Conservation (phyloP, 2,797 vertebrate genomes). For the Falco novaeseelandiae region DNA sequence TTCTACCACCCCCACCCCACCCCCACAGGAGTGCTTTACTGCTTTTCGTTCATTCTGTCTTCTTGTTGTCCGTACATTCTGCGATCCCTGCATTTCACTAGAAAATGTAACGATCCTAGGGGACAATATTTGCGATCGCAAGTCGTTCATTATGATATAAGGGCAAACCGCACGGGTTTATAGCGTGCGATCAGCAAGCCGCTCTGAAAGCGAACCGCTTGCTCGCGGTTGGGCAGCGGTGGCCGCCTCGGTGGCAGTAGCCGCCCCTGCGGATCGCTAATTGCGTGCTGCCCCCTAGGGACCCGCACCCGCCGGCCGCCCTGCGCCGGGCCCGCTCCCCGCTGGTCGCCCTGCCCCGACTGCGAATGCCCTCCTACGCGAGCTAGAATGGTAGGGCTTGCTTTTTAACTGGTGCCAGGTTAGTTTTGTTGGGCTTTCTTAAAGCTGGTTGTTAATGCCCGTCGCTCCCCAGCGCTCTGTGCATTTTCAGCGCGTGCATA, state of each 20-base stretch:
- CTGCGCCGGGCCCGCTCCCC: neutral
- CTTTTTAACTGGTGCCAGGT: neutral
- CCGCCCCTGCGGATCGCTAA: slow-evolving; percentile 61
- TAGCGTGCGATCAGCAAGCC: neutral
- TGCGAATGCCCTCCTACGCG: neutral
- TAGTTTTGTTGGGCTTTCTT: neutral
- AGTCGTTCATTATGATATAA: neutral
- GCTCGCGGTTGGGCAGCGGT: slow-evolving; percentile 11
- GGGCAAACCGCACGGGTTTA: neutral
- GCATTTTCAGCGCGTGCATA: accelerated
- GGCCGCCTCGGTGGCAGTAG: slow-evolving; percentile 18
- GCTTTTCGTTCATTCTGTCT: neutral
- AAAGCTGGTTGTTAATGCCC: neutral
- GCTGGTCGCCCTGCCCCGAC: neutral
- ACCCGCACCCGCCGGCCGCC: neutral
- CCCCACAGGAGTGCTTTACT: neutral
- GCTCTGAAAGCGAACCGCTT: slow-evolving; percentile 1
- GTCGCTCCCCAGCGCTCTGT: neutral
- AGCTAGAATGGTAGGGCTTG: neutral
- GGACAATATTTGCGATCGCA: neutral
- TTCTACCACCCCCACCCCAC: neutral
- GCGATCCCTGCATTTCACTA: neutral
- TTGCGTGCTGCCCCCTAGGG: slow-evolving; percentile 76
- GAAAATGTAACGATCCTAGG: neutral
- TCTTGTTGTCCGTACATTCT: neutral